Base-by-base conservation (phyloP, 2,113 vertebrate genomes). In the Heterochromis multidens region DNA sequence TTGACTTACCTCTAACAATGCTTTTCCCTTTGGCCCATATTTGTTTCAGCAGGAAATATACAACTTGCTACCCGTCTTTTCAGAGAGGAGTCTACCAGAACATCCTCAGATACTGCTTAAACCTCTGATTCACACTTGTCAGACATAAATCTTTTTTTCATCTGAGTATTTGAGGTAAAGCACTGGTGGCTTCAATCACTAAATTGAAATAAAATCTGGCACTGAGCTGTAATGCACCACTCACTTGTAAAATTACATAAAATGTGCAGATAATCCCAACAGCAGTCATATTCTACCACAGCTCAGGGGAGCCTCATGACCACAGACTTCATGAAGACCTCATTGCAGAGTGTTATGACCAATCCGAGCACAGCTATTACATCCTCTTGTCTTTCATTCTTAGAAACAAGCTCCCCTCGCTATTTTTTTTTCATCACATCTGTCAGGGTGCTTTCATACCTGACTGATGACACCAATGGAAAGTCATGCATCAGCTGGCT, bases 181-280 rank as follows among this genome's bases (percentile, higher is more conserved):
- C 82, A 77, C 57, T 77, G 57, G 86, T 56, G 31, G 86, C 67
- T 84, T 88, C 85, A 86, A 84, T 77, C 81, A 86, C 62, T 63
- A 80, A 87, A 84, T 21, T 12, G 27, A 86, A 90, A 70, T 83
- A 25, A 88, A 94, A 92, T 89, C 81, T 85, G 78, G 40, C 89
- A 49, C 59, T 65, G 82, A 89, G 46, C 59, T 63, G 61, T 79
- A 81, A 85, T 81, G 76, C 33, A 57, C n/a, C 65, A 57, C 25
- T 57, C 5, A 29, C 11, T 52, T 81, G 84, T 81, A 60, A 62
- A 85, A 86, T 93, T 89, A 80, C 84, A 79, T 89, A 84, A 87
- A 89, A 90, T 80, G 46, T 87, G 65, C 49, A 57, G 35, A 56
- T 92, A 92, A 94, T 94, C 90, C 83, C 27, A 3, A 61, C 78